Percentiles rank a stretch among this genome's conserved stretches.
phyloP scores from a whole-genome alignment of 2,113 vertebrate genomes.

The Oncorhynchus tshawytscha region DNA sequence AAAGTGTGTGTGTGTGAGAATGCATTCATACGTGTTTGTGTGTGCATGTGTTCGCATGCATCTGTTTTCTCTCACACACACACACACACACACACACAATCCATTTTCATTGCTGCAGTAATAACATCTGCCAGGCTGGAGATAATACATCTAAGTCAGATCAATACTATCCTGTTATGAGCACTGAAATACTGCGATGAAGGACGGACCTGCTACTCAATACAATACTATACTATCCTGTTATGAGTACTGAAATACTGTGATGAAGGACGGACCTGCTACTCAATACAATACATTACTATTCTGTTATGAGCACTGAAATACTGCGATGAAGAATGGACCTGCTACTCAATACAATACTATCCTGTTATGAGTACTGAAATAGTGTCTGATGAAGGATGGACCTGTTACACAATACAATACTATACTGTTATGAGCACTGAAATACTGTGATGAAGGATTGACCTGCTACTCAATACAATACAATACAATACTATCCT shows the following conservation, averaged over 20 bases:
- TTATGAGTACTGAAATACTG: neutral
- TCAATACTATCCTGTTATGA: neutral
- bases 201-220: neutral
- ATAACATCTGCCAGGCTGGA: constrained; percentile 7
- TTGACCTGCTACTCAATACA: no score
- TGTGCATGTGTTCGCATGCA: neutral
- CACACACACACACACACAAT: neutral
- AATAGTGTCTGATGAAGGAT: no score
- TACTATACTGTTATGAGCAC: no score
- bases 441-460: no score
- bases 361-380: no score
- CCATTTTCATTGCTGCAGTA: neutral
- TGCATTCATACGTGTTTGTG: constrained; percentile 9
- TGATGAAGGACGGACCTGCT: neutral
- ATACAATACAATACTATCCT: no score
- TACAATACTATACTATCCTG: neutral
- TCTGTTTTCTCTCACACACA: neutral
- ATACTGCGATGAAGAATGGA: no score
- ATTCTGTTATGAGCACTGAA: no score
- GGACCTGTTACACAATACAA: no score
- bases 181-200: neutral
- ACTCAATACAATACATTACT: neutral
- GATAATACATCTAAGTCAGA: neutral
- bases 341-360: no score
- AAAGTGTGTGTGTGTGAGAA: constrained; percentile 9